Base-by-base conservation (phyloP, 2,113 vertebrate species). In the Leucosticte australis region DNA sequence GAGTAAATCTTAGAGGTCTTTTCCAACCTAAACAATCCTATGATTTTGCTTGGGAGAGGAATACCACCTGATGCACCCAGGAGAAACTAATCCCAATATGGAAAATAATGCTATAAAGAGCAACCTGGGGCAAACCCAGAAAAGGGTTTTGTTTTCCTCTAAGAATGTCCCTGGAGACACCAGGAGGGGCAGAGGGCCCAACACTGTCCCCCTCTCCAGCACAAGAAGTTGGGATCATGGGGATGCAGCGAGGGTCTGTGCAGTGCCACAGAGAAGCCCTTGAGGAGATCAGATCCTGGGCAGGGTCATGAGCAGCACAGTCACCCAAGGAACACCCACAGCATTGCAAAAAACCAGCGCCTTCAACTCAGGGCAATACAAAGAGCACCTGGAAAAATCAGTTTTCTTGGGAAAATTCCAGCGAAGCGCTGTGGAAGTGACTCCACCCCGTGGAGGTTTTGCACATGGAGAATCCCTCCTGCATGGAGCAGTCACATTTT, bases 261-360 rank as follows among this genome's bases (percentile, higher is more conserved):
- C 1, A 1, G 59, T 9, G 55, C 21, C 17, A 19, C 0, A 1
- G 39, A 52, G 1, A 33, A 65, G n/a, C 37, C 60, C 69, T 33
- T 6, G 80, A 68, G 64, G 35, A 55, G 31, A 10, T n/a, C 22
- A 64, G 63, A 5, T 28, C 59, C 53, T 41, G 55, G 64, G 6
- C 22, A 23, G 23, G 31, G 30, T 0, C 4, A 6, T 13, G 14
- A 74, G 56, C 24, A 46, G 35, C n/a, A 27, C 0, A 0, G 30
- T 27, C 73, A 85, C 56, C 17, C 62, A 35, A 39, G 35, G 30
- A 81, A 20, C 49, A 59, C 33, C 8, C 28, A 46, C 39, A 78
- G 3, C 33, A 13, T 0, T 31, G 31, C 30, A 11, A 35, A 73
- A 39, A 53, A 0, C 9, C 13, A 53, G 23, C 18, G 17, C 50